These are phyloP conservation scores for Barnardius zonarius DNA, from an alignment of 2,113 vertebrate genomes.

Conservation along the genomic window DNA sequence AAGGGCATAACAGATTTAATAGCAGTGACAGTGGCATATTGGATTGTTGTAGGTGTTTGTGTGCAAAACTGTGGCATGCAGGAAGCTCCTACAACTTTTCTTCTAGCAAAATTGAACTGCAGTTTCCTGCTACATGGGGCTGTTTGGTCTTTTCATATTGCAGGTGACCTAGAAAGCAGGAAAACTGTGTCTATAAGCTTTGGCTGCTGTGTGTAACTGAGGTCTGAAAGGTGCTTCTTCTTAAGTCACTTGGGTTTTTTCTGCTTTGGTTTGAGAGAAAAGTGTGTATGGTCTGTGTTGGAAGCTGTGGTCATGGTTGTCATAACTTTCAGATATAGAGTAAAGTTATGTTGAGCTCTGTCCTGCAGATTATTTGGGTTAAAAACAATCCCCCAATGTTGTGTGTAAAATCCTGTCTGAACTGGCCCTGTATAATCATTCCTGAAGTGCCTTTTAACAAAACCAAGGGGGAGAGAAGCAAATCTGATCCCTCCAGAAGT, in stretches of 20 bases:
- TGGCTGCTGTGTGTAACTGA: background rate
- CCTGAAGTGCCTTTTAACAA: background rate
- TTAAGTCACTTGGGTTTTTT: background rate
- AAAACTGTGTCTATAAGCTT: background rate
- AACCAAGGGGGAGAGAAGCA: background rate
- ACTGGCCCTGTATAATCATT: background rate
- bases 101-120: background rate
- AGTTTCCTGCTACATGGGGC: background rate
- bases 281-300: background rate
- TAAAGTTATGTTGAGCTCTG: fast-evolving
- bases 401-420: background rate
- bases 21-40: fast-evolving
- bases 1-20: background rate
- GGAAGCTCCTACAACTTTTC: background rate
- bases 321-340: background rate
- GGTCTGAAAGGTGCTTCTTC: background rate
- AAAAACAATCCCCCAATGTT: background rate
- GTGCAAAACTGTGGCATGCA: fast-evolving
- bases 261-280: background rate
- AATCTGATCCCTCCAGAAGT: background rate
- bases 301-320: background rate
- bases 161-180: background rate
- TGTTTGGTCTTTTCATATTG: background rate
- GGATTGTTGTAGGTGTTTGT: background rate
- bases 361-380: background rate